Percentiles rank a stretch among this genome's conserved stretches.
Conservation (phyloP, 2,888 invertebrate species). For the Exocentrus adspersus region DNA sequence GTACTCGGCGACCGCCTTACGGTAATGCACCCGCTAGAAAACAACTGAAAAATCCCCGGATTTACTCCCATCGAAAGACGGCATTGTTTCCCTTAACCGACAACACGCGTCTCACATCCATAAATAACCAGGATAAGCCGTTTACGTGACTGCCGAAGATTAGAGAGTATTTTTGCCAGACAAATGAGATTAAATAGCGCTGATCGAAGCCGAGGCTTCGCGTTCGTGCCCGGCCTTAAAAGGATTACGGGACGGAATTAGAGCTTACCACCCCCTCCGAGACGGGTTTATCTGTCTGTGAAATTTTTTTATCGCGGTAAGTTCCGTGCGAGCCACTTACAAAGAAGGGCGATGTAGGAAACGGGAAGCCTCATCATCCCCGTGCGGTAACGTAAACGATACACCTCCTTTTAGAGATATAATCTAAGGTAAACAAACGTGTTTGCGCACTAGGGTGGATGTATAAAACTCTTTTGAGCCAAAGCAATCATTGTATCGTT, state of each 20-base stretch:
- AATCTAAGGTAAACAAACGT: conserved; percentile 7
- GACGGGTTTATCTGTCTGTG: no score
- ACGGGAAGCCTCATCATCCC: no score
- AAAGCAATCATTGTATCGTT: neutral
- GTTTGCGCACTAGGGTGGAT: neutral
- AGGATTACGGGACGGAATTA: neutral
- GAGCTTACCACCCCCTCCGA: neutral
- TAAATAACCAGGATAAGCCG: conserved; percentile 31
- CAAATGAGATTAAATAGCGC: conserved; percentile 26
- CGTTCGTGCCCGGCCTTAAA: conserved; percentile 14
- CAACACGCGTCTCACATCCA: conserved; percentile 20
- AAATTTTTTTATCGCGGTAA: no score
- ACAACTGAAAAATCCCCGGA: no score
- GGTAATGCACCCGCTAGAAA: no score
- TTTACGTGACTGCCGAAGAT: conserved; percentile 34
- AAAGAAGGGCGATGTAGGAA: no score
- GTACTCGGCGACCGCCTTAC: no score
- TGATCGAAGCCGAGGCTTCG: conserved; percentile 3
- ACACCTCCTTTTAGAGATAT: neutral
- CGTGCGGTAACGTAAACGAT: neutral
- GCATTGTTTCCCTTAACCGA: neutral
- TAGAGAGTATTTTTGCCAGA: no score
- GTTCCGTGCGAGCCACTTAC: no score
- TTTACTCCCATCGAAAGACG: no score
- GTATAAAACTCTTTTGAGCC: neutral